These are phyloP conservation scores for Clarias laeviceps DNA, from an alignment of 2,797 vertebrate genomes.

Conservation along the genomic window DNA sequence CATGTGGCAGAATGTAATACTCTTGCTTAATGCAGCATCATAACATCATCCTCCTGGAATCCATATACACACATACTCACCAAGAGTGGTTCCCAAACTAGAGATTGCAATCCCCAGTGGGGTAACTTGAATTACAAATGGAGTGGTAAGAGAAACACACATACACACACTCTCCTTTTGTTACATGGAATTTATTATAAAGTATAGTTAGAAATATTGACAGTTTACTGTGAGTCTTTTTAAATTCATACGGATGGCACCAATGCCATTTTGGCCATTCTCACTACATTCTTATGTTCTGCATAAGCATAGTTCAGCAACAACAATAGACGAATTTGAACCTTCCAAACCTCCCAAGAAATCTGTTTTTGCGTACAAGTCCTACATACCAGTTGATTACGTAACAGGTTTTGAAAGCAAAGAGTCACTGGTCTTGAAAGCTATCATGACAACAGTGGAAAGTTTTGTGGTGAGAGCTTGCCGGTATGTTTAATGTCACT, in stretches of 20 bases:
- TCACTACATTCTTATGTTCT: neutral
- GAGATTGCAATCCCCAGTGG: neutral
- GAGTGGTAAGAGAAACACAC: neutral
- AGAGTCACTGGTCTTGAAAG: neutral
- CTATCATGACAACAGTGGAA: neutral
- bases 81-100: neutral
- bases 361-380: too few species aligned
- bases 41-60: constrained; percentile 10
- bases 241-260: neutral
- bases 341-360: neutral
- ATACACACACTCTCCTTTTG: neutral
- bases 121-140: neutral
- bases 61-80: neutral
- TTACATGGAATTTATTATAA: neutral
- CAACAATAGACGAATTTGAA: neutral
- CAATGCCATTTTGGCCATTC: neutral
- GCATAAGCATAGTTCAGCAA: neutral
- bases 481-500: too few species aligned
- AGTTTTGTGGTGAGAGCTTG: neutral
- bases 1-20: constrained; percentile 4
- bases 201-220: neutral
- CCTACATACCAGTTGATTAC: neutral
- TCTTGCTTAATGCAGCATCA: neutral
- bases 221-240: too few species aligned
- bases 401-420: too few species aligned